Conservation (phyloP, 2,888 invertebrate genomes). For the Bellardia pandia region DNA sequence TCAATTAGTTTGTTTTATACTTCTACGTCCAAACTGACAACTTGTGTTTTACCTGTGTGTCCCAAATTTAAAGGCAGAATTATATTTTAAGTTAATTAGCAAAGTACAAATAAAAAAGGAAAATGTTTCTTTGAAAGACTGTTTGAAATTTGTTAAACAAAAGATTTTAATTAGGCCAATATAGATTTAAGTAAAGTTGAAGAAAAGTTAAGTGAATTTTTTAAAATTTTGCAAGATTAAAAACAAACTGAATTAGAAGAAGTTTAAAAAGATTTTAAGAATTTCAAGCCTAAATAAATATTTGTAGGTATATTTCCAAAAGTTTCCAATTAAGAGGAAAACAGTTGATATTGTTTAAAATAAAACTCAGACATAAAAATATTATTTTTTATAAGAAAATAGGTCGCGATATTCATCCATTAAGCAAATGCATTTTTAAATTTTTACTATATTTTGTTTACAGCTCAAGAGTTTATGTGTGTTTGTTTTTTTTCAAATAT, state of each 20-base stretch:
- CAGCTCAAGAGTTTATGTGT: background rate
- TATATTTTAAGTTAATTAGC: background rate
- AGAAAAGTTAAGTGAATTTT: background rate
- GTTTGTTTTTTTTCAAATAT: background rate
- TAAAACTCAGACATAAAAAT: no score
- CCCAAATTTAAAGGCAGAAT: background rate
- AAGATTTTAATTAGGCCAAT: constrained; percentile 40
- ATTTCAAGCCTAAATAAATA: no score
- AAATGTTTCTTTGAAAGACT: background rate
- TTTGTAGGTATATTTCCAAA: no score
- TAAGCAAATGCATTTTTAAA: no score
- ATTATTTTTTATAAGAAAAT: no score
- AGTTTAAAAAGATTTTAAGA: no score
- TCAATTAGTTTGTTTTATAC: constrained; percentile 36
- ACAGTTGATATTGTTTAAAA: no score
- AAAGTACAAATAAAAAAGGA: background rate
- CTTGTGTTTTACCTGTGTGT: background rate
- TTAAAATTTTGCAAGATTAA: no score
- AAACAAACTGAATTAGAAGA: no score
- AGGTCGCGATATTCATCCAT: no score
- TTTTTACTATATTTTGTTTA: no score
- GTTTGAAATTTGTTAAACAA: constrained; percentile 36
- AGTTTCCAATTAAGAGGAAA: no score
- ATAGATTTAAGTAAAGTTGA: background rate
- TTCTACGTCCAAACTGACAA: background rate